Evolutionary conservation across 2,888 invertebrate species (phyloP).

Genomic region (Neoascia interrupta): DNA sequence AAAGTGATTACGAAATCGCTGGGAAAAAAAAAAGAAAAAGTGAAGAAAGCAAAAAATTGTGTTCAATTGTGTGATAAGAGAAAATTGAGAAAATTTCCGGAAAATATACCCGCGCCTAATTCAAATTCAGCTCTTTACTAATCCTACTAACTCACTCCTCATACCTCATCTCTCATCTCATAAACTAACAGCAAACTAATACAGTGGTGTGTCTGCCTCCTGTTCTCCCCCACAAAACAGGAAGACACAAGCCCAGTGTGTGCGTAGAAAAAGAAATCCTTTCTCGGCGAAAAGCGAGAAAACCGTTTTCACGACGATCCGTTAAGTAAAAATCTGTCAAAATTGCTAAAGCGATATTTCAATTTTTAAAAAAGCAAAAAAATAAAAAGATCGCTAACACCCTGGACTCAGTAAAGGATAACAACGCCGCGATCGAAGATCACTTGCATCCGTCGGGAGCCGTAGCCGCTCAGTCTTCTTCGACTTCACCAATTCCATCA

Average conservation of each 20-base stretch:
- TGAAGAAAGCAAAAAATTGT: conserved; percentile 61
- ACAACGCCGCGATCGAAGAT: conserved; percentile 66
- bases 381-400: conserved; percentile 70
- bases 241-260: neutral
- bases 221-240: conserved; percentile 21
- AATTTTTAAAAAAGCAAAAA: conserved; percentile 79
- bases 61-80: conserved; percentile 66
- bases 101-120: no score
- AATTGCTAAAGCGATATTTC: conserved; percentile 79
- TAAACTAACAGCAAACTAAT: conserved; percentile 27
- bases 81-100: conserved; percentile 28
- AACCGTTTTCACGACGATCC: conserved; percentile 67
- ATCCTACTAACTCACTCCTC: conserved; percentile 42
- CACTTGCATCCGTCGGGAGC: conserved; percentile 60
- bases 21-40: conserved; percentile 24
- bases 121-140: conserved; percentile 33
- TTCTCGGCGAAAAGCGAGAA: neutral
- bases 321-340: conserved; percentile 76
- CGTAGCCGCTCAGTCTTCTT: conserved; percentile 58
- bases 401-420: conserved; percentile 71
- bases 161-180: conserved; percentile 45
- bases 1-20: conserved; percentile 56
- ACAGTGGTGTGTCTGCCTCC: conserved; percentile 40
- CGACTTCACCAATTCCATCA: conserved; percentile 60
- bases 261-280: neutral